Base-by-base conservation (phyloP, 2,113 vertebrate genomes). In the Atrichornis clamosus region DNA sequence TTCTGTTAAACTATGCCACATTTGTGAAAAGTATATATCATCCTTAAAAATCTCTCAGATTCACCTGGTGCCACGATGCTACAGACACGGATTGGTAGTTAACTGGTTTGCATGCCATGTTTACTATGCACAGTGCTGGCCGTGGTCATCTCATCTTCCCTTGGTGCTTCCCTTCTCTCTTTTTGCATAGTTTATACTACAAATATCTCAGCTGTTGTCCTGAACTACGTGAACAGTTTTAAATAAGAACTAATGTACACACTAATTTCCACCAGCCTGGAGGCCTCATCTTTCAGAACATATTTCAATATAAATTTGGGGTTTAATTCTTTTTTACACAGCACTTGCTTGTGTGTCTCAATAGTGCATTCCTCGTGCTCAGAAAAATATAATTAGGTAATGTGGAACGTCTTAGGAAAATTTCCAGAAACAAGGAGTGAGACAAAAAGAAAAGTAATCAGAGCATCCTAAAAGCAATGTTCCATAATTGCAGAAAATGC, bases 71-170 rank as follows among this genome's bases (percentile, higher is more conserved):
- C 11, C 41, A 53, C 32, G 64, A 50, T 26, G 47, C 8, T 44
- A 64, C 10, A 72, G 28, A 28, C 19, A 65, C 0, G 0, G 32
- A 44, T 4, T 21, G 17, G 60, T 41, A 74, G 10, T 33, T 68
- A 39, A 33, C 37, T n/a, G 1, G 8, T 62, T 46, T 67, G 37
- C 24, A 37, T 30, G 47, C 15, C 0, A 0, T 32, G 8, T 47
- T 65, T 39, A 53, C 17, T 27, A 15, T 23, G 32, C 20, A 56
- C 1, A 2, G 44, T 26, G 32, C 28, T 35, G 52, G 74, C 8
- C 0, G 3, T 17, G n/a, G 18, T 16, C 65, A 59, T 24, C 46
- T 50, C 52, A 78, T 21, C 35, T 63, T 59, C 35, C 30, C 33
- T 13, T 59, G 6, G 8, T 50, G 32, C 33, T 35, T 59, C 47